Percentiles rank a stretch among this genome's conserved stretches.
Conservation (phyloP, 2,797 vertebrate genomes). For the Enteromius mattozi region DNA sequence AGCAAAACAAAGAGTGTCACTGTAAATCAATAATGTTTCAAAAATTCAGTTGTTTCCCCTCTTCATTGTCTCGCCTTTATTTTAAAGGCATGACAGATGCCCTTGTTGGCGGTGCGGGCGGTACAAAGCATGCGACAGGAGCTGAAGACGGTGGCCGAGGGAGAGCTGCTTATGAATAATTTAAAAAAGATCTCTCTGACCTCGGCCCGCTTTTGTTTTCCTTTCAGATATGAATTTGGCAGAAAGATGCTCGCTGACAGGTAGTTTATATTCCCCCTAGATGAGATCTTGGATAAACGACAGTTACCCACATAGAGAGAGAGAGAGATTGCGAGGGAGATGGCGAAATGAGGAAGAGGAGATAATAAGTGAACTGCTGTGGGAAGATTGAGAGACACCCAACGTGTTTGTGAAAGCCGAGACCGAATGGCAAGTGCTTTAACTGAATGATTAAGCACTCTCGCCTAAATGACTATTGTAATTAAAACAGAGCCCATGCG, state of each 20-base stretch:
- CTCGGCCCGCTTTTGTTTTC: conserved; percentile 78
- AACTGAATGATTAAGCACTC: conserved; percentile 57
- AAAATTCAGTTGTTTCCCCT: conserved; percentile 56
- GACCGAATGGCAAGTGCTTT: conserved; percentile 49
- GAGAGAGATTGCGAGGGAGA: conserved; percentile 20
- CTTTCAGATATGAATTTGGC: conserved; percentile 81
- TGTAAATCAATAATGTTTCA: conserved; percentile 59
- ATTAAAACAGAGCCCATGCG: conserved; percentile 43
- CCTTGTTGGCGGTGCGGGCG: conserved; percentile 73
- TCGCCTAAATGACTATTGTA: conserved; percentile 50
- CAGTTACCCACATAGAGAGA: conserved; percentile 66
- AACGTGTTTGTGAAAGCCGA: conserved; percentile 47
- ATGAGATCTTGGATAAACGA: conserved; percentile 76
- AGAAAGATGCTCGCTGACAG: conserved; percentile 78
- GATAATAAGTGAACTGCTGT: conserved; percentile 50
- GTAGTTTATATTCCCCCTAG: conserved; percentile 78
- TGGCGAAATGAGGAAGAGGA: conserved; percentile 22
- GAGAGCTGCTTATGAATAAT: conserved; percentile 81
- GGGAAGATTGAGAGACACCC: conserved; percentile 52
- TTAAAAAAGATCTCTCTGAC: conserved; percentile 80
- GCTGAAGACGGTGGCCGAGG: conserved; percentile 53
- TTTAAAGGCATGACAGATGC: conserved; percentile 72
- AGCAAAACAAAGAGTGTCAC: conserved; percentile 56
- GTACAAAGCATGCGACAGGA: conserved; percentile 78
- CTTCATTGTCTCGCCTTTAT: conserved; percentile 61